These are phyloP conservation scores for Psophia crepitans DNA, from an alignment of 2,113 vertebrate species.

Conservation along the genomic window DNA sequence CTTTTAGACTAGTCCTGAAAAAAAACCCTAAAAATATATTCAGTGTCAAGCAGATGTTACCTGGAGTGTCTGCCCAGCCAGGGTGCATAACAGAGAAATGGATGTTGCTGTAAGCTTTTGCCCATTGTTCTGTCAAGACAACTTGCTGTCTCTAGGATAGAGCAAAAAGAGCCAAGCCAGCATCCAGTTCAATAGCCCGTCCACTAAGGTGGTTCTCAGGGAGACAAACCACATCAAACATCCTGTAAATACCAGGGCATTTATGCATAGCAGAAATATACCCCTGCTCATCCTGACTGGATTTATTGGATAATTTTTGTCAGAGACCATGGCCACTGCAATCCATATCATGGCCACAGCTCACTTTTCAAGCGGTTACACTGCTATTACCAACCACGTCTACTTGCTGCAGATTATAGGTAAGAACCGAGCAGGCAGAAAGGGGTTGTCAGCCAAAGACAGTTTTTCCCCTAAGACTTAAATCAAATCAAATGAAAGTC, in stretches of 20 bases:
- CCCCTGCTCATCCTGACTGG: not conserved
- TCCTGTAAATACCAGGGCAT: not conserved
- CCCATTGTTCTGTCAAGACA: constrained; percentile 81
- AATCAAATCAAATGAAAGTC: not conserved
- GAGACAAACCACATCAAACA: not conserved
- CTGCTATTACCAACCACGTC: not conserved
- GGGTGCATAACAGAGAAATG: constrained; percentile 86
- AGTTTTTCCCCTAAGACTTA: not conserved
- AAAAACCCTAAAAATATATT: too few relatives aligned
- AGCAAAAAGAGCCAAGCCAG: not conserved
- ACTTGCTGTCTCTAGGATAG: constrained; percentile 82
- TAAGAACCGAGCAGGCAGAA: not conserved
- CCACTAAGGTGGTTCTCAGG: not conserved
- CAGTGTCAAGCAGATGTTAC: constrained; percentile 30
- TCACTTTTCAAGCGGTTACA: not conserved
- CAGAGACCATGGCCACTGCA: not conserved
- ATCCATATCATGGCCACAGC: not conserved
- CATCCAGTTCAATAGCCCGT: not conserved
- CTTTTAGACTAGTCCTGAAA: not conserved
- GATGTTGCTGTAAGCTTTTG: constrained; percentile 72
- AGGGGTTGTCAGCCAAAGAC: not conserved
- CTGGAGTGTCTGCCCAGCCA: constrained; percentile 84
- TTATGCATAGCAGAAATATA: not conserved
- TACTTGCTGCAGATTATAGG: not conserved
- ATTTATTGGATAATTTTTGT: not conserved